Evolutionary conservation across 2,888 invertebrate species (phyloP), one percentile per base, ranked within the genome.

Genomic region (Scrobipalpa atriplicella): DNA sequence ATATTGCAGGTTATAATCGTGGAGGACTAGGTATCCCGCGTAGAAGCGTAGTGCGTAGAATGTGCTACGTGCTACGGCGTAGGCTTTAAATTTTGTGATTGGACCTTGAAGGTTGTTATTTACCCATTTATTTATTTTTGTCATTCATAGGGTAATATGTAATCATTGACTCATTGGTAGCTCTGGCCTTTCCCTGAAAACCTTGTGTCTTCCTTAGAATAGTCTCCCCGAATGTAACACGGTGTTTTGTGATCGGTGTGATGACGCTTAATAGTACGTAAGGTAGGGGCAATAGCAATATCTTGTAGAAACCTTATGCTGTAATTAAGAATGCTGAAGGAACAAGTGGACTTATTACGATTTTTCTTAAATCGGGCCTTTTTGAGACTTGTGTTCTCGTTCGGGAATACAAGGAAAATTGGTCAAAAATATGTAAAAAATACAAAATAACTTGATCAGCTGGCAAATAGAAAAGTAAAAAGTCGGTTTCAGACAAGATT

Each of bases 211-310:
- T 83, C 81, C 80, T 79, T 75, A 74, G 70, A 68, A 68, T 77
- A 77, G 78, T 78, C 73, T 80, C 81, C 83, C 75, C 78, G 60
- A 74, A 79, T 77, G 78, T 83, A 79, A 80, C 83, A 86, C 75
- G 82, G 83, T 87, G 84, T 84, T 78, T 80, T 85, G 86, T 91
- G 89, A 89, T 91, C 84, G 88, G 84, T 90, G 90, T 91, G 82
- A 90, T 82, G 84, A 90, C 90, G 91, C 91, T 91, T 91, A 47
- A 90, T 90, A 90, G 87, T 70, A 70, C 62, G 56, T 80, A 77
- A 80, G 75, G 62, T 74, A 84, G 75, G 75, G 82, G 83, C 76
- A 78, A 61, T 80, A 81, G 78, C 72, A 76, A 80, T 80, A 76
- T 71, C 70, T 72, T 70, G 71, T 69, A 71, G 69, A 68, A 65